Conservation (phyloP, 2,888 invertebrate genomes). For the Atrina japonica region DNA sequence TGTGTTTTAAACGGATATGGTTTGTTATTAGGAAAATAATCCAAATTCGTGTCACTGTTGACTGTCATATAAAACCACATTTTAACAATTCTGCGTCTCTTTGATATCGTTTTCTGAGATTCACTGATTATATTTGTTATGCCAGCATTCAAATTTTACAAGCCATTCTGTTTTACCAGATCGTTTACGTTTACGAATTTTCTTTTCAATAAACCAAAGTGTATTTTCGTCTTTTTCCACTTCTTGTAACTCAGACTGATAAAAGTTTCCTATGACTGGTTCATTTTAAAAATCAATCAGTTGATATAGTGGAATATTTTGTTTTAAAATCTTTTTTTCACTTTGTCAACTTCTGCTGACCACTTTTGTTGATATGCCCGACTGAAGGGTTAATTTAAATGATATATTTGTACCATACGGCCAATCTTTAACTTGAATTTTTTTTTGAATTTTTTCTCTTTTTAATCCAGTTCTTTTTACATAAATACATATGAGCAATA, state of each 20-base stretch:
- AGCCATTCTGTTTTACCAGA: constrained; percentile 44
- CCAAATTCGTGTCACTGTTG: constrained; percentile 8
- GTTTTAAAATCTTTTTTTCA: constrained; percentile 20
- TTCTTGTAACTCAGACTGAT: constrained; percentile 31
- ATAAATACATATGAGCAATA: too few relatives aligned
- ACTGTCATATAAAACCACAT: constrained; percentile 23
- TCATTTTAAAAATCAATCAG: constrained; percentile 19
- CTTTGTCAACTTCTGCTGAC: constrained; percentile 19
- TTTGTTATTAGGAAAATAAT: constrained; percentile 31
- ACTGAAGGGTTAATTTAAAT: not conserved
- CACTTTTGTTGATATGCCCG: too few relatives aligned
- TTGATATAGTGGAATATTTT: constrained; percentile 32
- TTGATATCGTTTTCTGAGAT: not conserved
- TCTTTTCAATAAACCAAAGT: constrained; percentile 51
- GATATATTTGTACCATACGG: constrained; percentile 16
- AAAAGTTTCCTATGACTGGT: constrained; percentile 14
- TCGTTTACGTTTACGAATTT: constrained; percentile 38
- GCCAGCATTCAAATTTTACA: constrained; percentile 33
- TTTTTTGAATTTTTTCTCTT: not conserved
- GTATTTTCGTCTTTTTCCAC: constrained; percentile 49
- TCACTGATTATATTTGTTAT: constrained; percentile 27
- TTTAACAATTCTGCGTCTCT: not conserved
- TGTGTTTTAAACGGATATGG: constrained; percentile 16
- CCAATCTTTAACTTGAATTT: constrained; percentile 6
- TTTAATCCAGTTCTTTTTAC: too few relatives aligned